phyloP scores from a whole-genome alignment of 2,113 vertebrate species.

The Paramisgurnus dabryanus region DNA sequence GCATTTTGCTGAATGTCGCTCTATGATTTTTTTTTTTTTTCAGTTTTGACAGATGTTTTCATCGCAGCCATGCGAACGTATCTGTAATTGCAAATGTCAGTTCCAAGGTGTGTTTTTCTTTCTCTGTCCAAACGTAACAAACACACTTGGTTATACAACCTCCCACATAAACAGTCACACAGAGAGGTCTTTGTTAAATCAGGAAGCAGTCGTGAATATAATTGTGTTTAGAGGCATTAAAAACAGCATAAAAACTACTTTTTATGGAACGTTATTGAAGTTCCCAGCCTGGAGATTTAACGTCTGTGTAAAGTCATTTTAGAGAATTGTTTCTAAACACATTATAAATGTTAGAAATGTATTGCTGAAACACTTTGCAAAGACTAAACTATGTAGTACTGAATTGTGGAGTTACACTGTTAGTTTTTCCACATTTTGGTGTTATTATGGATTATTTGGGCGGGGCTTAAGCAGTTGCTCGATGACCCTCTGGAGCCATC shows the following conservation, averaged over 20 bases:
- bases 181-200: neutral
- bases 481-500: too few species aligned
- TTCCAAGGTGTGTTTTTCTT: conserved; percentile 20
- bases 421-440: too few species aligned
- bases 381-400: too few species aligned
- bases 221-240: neutral
- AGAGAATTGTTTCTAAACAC: too few species aligned
- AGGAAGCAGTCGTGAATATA: neutral
- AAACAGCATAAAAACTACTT: neutral
- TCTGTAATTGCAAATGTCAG: neutral
- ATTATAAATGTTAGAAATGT: too few species aligned
- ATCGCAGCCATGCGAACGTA: neutral
- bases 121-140: conserved; percentile 8
- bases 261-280: conserved; percentile 15
- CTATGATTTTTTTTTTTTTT: neutral
- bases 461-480: too few species aligned
- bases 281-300: neutral
- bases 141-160: conserved; percentile 27
- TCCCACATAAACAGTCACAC: neutral
- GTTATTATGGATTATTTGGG: too few species aligned
- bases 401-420: too few species aligned
- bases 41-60: conserved; percentile 12
- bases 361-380: too few species aligned
- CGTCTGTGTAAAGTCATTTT: neutral
- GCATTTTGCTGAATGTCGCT: too few species aligned